A percentile compares a stretch with the other conserved stretches of the same genome.
Conservation (phyloP, 2,797 vertebrate species). For the Lates japonicus region DNA sequence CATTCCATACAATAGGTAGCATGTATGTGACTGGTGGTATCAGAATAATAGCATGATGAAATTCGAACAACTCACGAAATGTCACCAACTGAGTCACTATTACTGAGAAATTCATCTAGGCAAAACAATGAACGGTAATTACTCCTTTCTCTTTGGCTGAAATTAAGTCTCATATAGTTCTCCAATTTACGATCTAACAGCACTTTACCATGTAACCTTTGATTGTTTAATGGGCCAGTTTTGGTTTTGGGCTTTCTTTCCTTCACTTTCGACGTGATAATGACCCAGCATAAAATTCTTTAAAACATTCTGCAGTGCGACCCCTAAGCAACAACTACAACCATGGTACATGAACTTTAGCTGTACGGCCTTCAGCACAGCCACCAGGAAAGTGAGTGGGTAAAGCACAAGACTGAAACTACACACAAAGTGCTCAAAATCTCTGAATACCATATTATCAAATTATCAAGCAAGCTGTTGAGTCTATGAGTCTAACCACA, state of each 20-base stretch:
- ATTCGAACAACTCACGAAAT: background rate
- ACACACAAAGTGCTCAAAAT: background rate
- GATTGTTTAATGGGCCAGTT: background rate
- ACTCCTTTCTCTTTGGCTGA: background rate
- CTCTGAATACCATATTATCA: background rate
- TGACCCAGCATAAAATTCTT: slow-evolving; percentile 9
- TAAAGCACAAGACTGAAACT: slow-evolving; percentile 22
- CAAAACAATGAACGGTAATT: background rate
- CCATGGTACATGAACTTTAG: slow-evolving; percentile 15
- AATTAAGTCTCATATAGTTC: background rate
- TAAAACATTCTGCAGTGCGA: background rate
- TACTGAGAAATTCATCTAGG: background rate
- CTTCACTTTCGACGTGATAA: background rate
- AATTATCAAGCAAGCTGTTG: background rate
- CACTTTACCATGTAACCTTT: no score
- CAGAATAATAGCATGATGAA: slow-evolving; percentile 1
- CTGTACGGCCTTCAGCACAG: background rate
- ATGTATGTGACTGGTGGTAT: background rate
- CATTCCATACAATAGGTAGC: background rate
- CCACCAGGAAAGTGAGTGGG: background rate
- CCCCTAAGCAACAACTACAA: background rate
- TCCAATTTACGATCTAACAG: slow-evolving; percentile 5
- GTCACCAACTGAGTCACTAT: background rate
- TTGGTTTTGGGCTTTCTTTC: slow-evolving; percentile 3
- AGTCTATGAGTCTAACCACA: background rate